Evolutionary conservation across 2,797 vertebrate species (phyloP).

Genomic region (Dryobates pubescens): DNA sequence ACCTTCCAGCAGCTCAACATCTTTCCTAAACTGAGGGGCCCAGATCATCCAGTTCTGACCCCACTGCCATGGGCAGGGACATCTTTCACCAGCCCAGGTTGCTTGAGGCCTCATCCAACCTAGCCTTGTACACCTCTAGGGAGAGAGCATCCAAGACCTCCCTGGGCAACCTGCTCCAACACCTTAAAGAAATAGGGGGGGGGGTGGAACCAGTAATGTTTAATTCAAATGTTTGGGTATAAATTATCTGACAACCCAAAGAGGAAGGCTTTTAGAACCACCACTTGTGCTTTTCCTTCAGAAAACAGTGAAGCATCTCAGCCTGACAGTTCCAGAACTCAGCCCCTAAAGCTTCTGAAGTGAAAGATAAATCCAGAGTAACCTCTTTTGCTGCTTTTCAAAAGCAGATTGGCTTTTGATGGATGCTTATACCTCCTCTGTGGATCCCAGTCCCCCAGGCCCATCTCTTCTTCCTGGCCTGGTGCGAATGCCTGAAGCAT

Average conservation of each 20-base stretch:
- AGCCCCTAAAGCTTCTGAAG: slow-evolving; percentile 15
- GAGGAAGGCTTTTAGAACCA: background rate
- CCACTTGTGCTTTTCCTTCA: background rate
- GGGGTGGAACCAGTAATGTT: background rate
- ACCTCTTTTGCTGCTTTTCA: slow-evolving; percentile 16
- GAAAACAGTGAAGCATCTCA: background rate
- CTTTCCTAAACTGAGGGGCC: no score
- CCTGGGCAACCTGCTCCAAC: no score
- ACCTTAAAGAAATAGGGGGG: background rate
- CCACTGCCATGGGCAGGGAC: no score
- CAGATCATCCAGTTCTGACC: no score
- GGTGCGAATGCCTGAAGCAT: background rate
- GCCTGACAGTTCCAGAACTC: background rate
- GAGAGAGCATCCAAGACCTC: no score
- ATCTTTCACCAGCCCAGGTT: no score
- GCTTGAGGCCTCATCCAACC: no score
- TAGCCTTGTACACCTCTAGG: no score
- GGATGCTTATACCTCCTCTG: background rate
- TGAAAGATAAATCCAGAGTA: slow-evolving; percentile 58
- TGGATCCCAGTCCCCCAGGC: background rate
- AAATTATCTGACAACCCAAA: slow-evolving; percentile 38
- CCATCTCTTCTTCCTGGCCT: background rate
- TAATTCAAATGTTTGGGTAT: slow-evolving; percentile 31
- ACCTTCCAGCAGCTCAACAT: no score
- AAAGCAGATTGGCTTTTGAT: slow-evolving; percentile 46